These are phyloP conservation scores for Sylvia atricapilla DNA, from an alignment of 2,113 vertebrate genomes.

Conservation along the genomic window DNA sequence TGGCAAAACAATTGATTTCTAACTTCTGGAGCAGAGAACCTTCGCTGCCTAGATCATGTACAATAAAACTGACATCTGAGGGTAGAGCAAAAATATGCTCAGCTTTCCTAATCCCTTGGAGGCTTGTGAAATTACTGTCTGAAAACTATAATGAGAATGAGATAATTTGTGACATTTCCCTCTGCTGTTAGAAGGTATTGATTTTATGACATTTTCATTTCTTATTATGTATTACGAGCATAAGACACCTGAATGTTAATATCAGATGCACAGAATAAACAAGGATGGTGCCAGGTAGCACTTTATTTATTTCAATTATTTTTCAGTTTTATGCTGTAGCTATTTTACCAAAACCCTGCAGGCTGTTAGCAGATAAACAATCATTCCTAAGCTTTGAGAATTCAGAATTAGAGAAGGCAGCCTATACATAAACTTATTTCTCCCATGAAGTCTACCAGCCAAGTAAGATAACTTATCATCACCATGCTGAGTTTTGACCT, in stretches of 20 bases:
- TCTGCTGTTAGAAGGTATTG: slow-evolving; percentile 63
- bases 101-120: slow-evolving; percentile 46
- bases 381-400: slow-evolving; percentile 21
- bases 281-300: slow-evolving; percentile 34
- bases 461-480: not conserved
- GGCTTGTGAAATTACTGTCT: slow-evolving; percentile 62
- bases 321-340: slow-evolving; percentile 56
- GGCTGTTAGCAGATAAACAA: slow-evolving; percentile 46
- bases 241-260: slow-evolving; percentile 55
- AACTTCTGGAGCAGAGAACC: slow-evolving; percentile 19
- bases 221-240: slow-evolving; percentile 47
- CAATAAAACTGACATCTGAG: slow-evolving; percentile 57
- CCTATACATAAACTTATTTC: slow-evolving; percentile 14
- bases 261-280: slow-evolving; percentile 43
- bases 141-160: slow-evolving; percentile 62
- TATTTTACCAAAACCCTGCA: slow-evolving; percentile 38
- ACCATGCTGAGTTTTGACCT: not conserved
- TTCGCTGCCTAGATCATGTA: slow-evolving; percentile 10
- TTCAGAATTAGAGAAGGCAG: slow-evolving; percentile 16
- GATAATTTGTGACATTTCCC: slow-evolving; percentile 69
- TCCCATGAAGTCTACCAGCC: not conserved
- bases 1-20: slow-evolving; percentile 54
- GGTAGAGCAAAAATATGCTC: slow-evolving; percentile 25
- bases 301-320: slow-evolving; percentile 67
- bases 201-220: slow-evolving; percentile 65